Evolutionary conservation across 1,140 invertebrate species (phyloP), one percentile per base, ranked within the genome.

Genomic region (Conus betulinus): DNA sequence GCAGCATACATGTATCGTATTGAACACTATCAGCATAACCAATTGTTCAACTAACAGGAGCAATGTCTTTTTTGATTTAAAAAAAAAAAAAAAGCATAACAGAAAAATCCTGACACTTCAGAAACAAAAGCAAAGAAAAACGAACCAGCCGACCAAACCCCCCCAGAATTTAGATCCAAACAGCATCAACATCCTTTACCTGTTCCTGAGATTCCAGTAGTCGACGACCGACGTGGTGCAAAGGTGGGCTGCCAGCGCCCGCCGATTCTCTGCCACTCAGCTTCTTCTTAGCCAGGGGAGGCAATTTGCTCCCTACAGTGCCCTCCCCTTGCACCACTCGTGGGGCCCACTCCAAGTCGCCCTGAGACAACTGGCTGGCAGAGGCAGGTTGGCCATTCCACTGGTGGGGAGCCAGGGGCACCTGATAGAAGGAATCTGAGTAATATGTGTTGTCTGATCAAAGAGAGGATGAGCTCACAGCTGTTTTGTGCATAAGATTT

Each of bases 161-260:
- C 39, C 39, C 39, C 39, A 39, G 39, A 39, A 39, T 39, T 39
- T 39, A 39, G 39, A 39, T 39, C 39, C 39, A 39, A 39, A 39
- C 39, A 39, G 39, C 39, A 39, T 39, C 39, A 39, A 39, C 39
- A 39, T 39, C 39, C 39, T 39, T 39, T 25, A 87, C 85, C 85
- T 78, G 85, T n/a, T 87, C 85, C 85, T 87, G 71, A 11, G 85
- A 52, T 5, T 87, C 71, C 71, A 79, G 85, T 51, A 87, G 74
- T 13, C 53, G 76, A 57, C 85, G 74, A n/a, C 27, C 74, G 53
- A 60, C 8, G 51, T 25, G 87, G 25, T 84, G 39, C 51, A 52
- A 39, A 4, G 20, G 39, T 15, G 67, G 52, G 53, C 2, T 57
- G 27, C 23, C 82, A 39, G 0, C 51, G n/a, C 60, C 17, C 52